phyloP scores from a whole-genome alignment of 2,113 vertebrate genomes.

The Zingel zingel region DNA sequence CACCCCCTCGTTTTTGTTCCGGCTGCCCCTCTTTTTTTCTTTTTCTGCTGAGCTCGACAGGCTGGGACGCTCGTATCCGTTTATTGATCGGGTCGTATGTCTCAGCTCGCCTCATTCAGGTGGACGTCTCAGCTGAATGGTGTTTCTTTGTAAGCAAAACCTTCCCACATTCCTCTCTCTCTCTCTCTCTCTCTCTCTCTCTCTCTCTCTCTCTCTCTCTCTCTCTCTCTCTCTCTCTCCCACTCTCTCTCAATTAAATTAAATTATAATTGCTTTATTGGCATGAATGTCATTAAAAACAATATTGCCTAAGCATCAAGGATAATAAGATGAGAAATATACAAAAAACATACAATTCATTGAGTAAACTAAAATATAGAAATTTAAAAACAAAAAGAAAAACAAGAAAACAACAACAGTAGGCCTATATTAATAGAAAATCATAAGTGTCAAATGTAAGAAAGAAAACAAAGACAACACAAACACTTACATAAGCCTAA shows the following conservation, averaged over 20 bases:
- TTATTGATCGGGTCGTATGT: constrained; percentile 63
- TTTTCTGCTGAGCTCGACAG: constrained; percentile 63
- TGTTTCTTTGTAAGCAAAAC: constrained; percentile 62
- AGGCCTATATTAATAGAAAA: too few relatives aligned
- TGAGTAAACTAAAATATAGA: too few relatives aligned
- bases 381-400: too few relatives aligned
- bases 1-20: not conserved
- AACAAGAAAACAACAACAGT: too few relatives aligned
- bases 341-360: too few relatives aligned
- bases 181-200: not conserved
- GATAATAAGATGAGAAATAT: too few relatives aligned
- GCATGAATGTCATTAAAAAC: too few relatives aligned
- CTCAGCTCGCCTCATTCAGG: constrained; percentile 66
- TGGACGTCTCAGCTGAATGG: constrained; percentile 60
- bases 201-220: constrained; percentile 4
- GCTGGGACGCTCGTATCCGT: constrained; percentile 48
- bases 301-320: too few relatives aligned
- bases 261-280: not conserved
- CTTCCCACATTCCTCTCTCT: not conserved
- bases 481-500: not conserved
- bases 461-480: constrained; percentile 6
- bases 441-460: too few relatives aligned
- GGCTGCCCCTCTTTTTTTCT: constrained; percentile 1
- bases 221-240: constrained; percentile 2
- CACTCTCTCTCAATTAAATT: not conserved